These are phyloP conservation scores for Apodemia zela DNA, from an alignment of 2,888 invertebrate species.

Conservation along the genomic window DNA sequence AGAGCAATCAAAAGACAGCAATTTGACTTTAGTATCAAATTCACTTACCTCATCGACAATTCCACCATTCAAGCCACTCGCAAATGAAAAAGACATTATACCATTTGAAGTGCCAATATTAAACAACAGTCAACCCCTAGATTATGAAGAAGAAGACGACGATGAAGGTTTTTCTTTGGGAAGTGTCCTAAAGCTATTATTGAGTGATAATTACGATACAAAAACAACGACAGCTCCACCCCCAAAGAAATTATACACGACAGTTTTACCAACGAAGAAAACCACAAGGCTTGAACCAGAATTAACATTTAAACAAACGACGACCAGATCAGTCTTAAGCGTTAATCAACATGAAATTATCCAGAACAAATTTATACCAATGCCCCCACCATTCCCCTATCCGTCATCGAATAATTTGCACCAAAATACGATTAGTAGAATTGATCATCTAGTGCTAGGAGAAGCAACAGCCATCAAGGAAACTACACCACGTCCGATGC, in stretches of 20 bases:
- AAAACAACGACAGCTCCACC: conserved; percentile 48
- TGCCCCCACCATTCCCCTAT: conserved; percentile 46
- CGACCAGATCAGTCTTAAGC: conserved; percentile 30
- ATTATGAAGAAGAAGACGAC: conserved; percentile 60
- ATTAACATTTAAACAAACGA: not conserved
- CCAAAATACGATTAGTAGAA: conserved; percentile 55
- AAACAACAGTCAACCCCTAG: conserved; percentile 40
- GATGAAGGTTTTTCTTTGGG: conserved; percentile 81
- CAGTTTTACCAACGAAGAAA: conserved; percentile 26
- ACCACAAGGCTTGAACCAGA: conserved; percentile 22
- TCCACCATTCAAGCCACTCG: conserved; percentile 3
- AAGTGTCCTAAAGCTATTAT: conserved; percentile 81
- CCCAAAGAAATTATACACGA: conserved; percentile 31
- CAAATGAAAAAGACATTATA: not conserved
- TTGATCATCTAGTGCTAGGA: conserved; percentile 67
- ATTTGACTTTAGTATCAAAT: not conserved
- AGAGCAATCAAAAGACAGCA: not conserved
- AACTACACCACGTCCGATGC: conserved; percentile 43
- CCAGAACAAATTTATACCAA: conserved; percentile 48
- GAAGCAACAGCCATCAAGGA: conserved; percentile 64
- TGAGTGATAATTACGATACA: conserved; percentile 69
- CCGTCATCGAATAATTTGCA: conserved; percentile 44
- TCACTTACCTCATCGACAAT: not conserved
- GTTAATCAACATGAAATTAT: conserved; percentile 29
- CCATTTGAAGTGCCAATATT: conserved; percentile 7